phyloP scores from a whole-genome alignment of 2,888 invertebrate species.

The Spodoptera exigua region DNA sequence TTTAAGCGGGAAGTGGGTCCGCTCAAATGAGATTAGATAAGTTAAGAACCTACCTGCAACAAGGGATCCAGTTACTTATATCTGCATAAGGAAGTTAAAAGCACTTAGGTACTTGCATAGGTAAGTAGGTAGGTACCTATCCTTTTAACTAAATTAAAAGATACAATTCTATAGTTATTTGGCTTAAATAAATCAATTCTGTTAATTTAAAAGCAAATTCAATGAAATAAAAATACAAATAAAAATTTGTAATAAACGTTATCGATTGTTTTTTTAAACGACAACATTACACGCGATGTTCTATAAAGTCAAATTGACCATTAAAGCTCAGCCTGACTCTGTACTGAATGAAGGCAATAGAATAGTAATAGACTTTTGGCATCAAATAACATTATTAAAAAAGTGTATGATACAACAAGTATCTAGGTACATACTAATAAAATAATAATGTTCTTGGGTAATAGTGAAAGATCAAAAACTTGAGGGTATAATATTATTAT shows the following conservation, averaged over 20 bases:
- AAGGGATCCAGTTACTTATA: no score
- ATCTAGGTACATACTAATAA: no score
- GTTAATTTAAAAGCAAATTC: not conserved
- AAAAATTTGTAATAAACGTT: constrained; percentile 39
- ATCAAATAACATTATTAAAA: constrained; percentile 56
- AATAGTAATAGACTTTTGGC: constrained; percentile 47
- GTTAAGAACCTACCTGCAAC: no score
- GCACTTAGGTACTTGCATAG: no score
- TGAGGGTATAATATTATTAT: no score
- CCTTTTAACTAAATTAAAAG: no score
- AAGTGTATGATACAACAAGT: constrained; percentile 53
- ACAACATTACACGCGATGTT: constrained; percentile 40
- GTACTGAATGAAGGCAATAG: constrained; percentile 40
- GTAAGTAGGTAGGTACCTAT: no score
- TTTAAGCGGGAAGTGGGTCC: no score
- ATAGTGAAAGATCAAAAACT: constrained; percentile 35
- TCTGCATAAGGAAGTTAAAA: no score
- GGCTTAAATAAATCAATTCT: no score
- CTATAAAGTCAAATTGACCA: constrained; percentile 58
- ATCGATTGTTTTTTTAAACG: constrained; percentile 59
- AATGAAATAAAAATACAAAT: constrained; percentile 35
- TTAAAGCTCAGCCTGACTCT: constrained; percentile 34
- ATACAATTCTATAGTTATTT: no score
- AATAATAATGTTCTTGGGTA: constrained; percentile 24
- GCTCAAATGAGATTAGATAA: no score